phyloP scores from a whole-genome alignment of 2,113 vertebrate genomes.

The Ivindomyrus marchei region DNA sequence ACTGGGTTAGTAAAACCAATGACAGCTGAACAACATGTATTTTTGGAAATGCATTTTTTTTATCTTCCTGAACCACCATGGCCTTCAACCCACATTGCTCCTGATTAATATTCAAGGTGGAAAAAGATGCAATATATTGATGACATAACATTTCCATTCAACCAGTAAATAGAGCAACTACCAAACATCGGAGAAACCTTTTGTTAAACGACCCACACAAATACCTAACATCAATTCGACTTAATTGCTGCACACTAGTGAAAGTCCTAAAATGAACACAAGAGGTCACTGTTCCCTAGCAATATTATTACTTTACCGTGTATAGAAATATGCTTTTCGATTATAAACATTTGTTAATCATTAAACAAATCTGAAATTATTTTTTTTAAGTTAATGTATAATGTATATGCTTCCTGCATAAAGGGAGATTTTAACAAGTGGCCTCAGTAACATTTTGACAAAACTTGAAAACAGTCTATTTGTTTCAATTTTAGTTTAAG shows the following conservation, averaged over 20 bases:
- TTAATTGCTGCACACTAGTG: background rate
- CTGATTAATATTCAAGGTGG: background rate
- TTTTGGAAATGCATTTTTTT: background rate
- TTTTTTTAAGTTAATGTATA: background rate
- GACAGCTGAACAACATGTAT: background rate
- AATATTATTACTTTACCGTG: background rate
- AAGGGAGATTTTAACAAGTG: background rate
- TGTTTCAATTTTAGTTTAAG: background rate
- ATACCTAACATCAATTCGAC: background rate
- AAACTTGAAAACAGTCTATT: background rate
- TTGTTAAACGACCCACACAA: background rate
- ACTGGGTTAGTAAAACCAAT: background rate
- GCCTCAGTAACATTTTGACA: background rate
- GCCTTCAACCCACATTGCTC: background rate
- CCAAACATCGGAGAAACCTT: background rate
- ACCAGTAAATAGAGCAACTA: background rate
- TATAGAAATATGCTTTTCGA: background rate
- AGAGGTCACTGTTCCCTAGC: background rate
- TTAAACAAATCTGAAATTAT: background rate
- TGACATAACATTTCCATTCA: background rate
- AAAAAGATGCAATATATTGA: background rate
- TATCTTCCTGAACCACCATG: background rate
- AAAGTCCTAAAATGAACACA: background rate
- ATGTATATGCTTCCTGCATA: background rate
- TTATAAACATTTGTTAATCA: background rate